Percentiles rank a stretch among this genome's conserved stretches.
Conservation (phyloP, 2,113 vertebrate genomes). For the Eptesicus fuscus region DNA sequence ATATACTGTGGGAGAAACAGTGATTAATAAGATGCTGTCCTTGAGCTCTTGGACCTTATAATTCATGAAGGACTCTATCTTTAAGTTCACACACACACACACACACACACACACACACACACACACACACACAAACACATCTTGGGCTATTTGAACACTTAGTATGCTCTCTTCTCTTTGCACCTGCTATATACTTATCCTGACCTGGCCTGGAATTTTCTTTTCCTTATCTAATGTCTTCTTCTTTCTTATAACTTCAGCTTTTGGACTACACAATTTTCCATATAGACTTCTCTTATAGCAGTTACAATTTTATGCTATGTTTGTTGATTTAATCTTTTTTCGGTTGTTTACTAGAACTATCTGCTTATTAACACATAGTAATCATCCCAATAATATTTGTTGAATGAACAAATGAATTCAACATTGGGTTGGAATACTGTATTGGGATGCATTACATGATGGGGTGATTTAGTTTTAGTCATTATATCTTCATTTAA, state of each 20-base stretch:
- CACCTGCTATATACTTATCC: background rate
- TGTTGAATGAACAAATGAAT: background rate
- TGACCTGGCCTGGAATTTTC: background rate
- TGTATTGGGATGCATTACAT: background rate
- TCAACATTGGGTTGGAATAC: background rate
- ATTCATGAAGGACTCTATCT: background rate
- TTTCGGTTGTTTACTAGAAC: background rate
- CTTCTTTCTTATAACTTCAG: background rate
- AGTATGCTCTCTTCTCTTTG: background rate
- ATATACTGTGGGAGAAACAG: background rate
- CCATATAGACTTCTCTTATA: background rate
- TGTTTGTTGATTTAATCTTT: background rate
- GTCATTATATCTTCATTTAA: background rate
- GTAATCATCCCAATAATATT: background rate
- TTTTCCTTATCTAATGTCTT: background rate
- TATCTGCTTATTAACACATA: background rate
- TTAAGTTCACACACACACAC: background rate
- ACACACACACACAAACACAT: background rate
- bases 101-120: background rate
- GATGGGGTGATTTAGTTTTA: background rate
- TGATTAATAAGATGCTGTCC: background rate
- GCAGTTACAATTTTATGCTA: background rate
- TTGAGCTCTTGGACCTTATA: background rate
- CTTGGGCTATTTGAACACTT: background rate
- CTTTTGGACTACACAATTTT: background rate